Conservation (phyloP, 2,797 vertebrate species). For the Sardinella longiceps region DNA sequence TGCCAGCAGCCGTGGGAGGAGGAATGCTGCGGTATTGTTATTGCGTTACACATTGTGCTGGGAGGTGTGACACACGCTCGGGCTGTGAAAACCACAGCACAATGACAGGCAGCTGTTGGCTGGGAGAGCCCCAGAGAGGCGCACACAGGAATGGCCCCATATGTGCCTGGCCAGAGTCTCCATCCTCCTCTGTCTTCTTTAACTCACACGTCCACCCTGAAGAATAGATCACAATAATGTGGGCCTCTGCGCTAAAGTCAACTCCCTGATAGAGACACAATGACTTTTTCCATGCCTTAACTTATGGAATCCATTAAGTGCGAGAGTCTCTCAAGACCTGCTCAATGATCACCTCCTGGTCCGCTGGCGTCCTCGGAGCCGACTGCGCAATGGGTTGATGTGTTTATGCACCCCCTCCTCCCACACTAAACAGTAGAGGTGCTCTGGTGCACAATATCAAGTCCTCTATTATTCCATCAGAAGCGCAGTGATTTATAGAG, state of each 20-base stretch:
- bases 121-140: not conserved
- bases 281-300: conserved; percentile 22
- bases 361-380: not conserved
- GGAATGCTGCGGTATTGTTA: conserved; percentile 71
- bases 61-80: conserved; percentile 56
- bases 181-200: conserved; percentile 5
- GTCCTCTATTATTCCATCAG: conserved; percentile 58
- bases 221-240: conserved; percentile 5
- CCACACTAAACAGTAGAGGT: conserved; percentile 15
- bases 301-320: conserved; percentile 22
- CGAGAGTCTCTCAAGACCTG: not conserved
- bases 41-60: conserved; percentile 58
- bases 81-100: conserved; percentile 71
- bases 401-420: not conserved
- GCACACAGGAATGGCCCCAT: not conserved
- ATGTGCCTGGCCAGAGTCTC: not conserved
- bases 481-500: conserved; percentile 67
- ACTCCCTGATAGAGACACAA: conserved; percentile 17
- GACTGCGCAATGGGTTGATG: not conserved
- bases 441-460: conserved; percentile 28
- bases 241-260: not conserved
- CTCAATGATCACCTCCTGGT: conserved; percentile 1
- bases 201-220: not conserved
- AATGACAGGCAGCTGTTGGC: conserved; percentile 72
- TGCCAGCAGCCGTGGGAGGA: conserved; percentile 60